Evolutionary conservation across 2,113 vertebrate genomes (phyloP), one percentile per base, ranked within the genome.

Genomic region (Ictidomys tridecemlineatus): DNA sequence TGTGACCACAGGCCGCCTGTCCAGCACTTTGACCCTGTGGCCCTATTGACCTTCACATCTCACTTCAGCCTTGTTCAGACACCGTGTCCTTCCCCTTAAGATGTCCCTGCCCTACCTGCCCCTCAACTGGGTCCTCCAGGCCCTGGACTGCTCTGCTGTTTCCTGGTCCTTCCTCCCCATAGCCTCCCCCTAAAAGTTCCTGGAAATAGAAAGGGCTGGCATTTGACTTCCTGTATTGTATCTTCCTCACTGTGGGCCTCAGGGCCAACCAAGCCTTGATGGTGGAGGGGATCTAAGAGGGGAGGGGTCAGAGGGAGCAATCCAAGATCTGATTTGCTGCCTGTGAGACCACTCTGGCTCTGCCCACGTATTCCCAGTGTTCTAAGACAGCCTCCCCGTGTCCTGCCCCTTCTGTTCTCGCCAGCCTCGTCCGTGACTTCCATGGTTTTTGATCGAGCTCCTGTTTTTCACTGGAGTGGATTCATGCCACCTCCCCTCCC

Each of bases 1-100:
- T 7, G 39, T 24, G 20, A 6, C 13, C 4, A 0, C 1, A 20
- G 9, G 12, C 14, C 8, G 3, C 34, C 26, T 5, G 30, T 7
- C 22, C 9, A 32, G 48, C 39, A 48, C 45, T 22, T 28, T 28
- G 82, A 32, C 26, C 42, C 32, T 20, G 0, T 4, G 39, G 65
- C 77, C 74, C 18, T 24, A 3, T 2, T 26, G 45, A 42, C 80
- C 42, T 22, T 14, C 3, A 39, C 32, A 11, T 3, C 26, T 18
- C 39, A 45, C 48, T 18, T 22, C 28, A 45, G 70, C 63, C 39
- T 67, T 39, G 26, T 76, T 37, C 17, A 45, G 48, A 61, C 34
- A 0, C 11, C 2, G 4, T 6, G 7, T 45, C 78, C 78, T 51
- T 80, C 80, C 42, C 37, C 82, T 17, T 53, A 37, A 72, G 70